Evolutionary conservation across 2,113 vertebrate genomes (phyloP).

Genomic region (Rhegmatorhina hoffmannsi): DNA sequence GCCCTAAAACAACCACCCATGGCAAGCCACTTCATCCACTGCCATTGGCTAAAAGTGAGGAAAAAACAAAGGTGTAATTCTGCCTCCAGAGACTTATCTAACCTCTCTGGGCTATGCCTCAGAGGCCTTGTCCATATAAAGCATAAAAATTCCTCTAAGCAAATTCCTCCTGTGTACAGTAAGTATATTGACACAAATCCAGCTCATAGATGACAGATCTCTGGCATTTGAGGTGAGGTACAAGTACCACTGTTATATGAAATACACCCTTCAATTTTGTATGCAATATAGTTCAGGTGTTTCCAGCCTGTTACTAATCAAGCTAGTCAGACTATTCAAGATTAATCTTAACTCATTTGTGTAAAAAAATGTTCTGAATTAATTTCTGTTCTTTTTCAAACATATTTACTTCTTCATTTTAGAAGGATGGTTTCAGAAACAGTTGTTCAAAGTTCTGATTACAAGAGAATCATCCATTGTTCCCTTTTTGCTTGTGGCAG

Average conservation of each 20-base stretch:
- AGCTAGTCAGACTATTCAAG: neutral
- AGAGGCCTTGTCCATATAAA: neutral
- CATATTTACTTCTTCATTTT: neutral
- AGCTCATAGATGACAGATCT: neutral
- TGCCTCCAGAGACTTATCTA: neutral
- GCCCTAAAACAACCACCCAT: neutral
- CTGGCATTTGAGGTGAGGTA: neutral
- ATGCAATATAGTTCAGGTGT: neutral
- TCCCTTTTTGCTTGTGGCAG: neutral
- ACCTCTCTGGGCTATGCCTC: neutral
- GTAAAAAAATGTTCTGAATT: neutral
- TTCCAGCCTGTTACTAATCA: neutral
- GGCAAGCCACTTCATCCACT: neutral
- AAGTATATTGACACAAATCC: conserved; percentile 26
- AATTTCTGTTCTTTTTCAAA: neutral
- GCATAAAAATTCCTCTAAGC: neutral
- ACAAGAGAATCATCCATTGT: neutral
- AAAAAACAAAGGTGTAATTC: neutral
- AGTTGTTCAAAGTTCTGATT: neutral
- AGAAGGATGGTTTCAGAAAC: neutral
- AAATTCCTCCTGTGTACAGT: neutral
- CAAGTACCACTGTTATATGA: neutral
- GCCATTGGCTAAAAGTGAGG: neutral
- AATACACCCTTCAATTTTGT: neutral
- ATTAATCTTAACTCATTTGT: neutral